Evolutionary conservation across 2,797 vertebrate species (phyloP).

Genomic region (Siniperca obscura): DNA sequence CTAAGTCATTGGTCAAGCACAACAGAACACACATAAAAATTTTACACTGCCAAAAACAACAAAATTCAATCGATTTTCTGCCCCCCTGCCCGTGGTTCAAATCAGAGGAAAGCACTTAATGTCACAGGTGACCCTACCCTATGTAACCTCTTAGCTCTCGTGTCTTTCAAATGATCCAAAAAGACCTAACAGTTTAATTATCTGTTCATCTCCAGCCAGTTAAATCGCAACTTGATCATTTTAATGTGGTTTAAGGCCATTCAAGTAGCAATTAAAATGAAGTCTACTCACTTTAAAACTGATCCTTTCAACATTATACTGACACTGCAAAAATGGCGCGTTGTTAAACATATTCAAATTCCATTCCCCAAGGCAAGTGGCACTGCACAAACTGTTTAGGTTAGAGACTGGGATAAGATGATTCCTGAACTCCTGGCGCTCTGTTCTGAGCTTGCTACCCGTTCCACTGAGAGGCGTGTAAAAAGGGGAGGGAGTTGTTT

Average conservation of each 20-base stretch:
- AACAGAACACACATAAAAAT: background rate
- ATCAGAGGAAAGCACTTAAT: background rate
- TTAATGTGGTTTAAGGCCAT: slow-evolving; percentile 43
- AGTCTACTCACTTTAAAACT: slow-evolving; percentile 41
- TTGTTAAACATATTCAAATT: slow-evolving; percentile 60
- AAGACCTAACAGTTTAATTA: slow-evolving; percentile 14
- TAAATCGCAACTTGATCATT: slow-evolving; percentile 26
- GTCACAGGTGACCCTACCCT: slow-evolving; percentile 4
- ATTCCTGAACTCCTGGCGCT: slow-evolving; percentile 56
- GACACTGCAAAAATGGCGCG: slow-evolving; percentile 59
- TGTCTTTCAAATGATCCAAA: slow-evolving; percentile 24
- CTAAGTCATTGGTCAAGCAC: background rate
- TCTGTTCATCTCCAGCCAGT: slow-evolving; percentile 31
- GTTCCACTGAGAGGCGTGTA: slow-evolving; percentile 55
- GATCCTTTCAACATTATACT: slow-evolving; percentile 50
- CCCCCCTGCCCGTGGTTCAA: background rate
- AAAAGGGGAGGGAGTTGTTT: slow-evolving; percentile 49
- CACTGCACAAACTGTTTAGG: slow-evolving; percentile 52
- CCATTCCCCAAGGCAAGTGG: slow-evolving; percentile 37
- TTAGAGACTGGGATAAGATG: slow-evolving; percentile 53
- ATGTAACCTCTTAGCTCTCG: slow-evolving; percentile 7
- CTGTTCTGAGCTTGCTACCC: slow-evolving; percentile 35
- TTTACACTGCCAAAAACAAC: background rate
- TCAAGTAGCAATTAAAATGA: slow-evolving; percentile 55
- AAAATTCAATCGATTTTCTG: background rate